These are phyloP conservation scores for Galaxias olidus DNA, from an alignment of 2,797 vertebrate species.

Conservation along the genomic window DNA sequence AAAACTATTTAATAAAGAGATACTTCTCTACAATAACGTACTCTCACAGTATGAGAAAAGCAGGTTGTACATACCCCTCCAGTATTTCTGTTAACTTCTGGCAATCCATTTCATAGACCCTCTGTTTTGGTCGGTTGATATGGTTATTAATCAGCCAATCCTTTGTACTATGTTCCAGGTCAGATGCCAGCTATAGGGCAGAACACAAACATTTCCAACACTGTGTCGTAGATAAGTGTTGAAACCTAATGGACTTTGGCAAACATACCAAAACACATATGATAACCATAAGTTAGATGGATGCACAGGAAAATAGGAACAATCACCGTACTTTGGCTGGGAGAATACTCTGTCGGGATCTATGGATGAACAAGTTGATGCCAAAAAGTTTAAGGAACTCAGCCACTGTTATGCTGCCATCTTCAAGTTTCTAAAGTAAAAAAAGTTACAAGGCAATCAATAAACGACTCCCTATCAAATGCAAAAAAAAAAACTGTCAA, in stretches of 20 bases:
- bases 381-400: slow-evolving; percentile 90
- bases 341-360: slow-evolving; percentile 86
- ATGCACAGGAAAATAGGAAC: slow-evolving; percentile 1
- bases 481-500: background rate
- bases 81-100: slow-evolving; percentile 74
- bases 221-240: background rate
- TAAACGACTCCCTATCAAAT: background rate
- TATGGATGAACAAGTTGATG: slow-evolving; percentile 88
- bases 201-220: background rate
- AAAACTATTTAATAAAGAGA: too few species aligned
- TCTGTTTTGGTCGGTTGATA: slow-evolving; percentile 81
- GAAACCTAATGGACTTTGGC: too few species aligned
- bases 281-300: background rate
- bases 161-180: slow-evolving; percentile 61
- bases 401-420: slow-evolving; percentile 82
- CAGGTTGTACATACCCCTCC: slow-evolving; percentile 74
- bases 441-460: slow-evolving; percentile 22
- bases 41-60: background rate
- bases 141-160: slow-evolving; percentile 81
- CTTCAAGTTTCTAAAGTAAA: slow-evolving; percentile 82
- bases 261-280: too few species aligned
- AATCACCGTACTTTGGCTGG: slow-evolving; percentile 77
- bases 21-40: background rate
- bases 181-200: slow-evolving; percentile 55
- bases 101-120: slow-evolving; percentile 85